A percentile compares a stretch with the other conserved stretches of the same genome.
Evolutionary conservation across 2,113 vertebrate genomes (phyloP).

Genomic region (Cynopterus brachyotis): DNA sequence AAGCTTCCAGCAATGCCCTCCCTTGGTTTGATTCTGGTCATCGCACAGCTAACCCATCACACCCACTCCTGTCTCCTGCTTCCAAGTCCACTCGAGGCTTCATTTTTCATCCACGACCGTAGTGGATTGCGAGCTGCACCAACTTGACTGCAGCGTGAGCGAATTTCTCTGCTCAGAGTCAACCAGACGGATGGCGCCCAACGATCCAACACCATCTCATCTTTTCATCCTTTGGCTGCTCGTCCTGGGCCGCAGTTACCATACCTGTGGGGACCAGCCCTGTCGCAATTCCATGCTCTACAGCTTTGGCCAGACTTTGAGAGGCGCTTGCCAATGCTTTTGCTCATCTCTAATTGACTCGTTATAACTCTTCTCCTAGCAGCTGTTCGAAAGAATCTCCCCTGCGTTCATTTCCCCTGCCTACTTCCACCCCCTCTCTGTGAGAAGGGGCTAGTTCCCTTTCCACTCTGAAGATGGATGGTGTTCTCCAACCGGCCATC

Average conservation of each 20-base stretch:
- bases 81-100: neutral
- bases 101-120: neutral
- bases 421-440: neutral
- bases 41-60: no score
- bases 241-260: no score
- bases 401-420: neutral
- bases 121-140: no score
- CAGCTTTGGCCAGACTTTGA: neutral
- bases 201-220: no score
- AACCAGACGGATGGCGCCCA: neutral
- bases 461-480: neutral
- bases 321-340: neutral
- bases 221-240: neutral
- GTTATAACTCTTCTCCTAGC: neutral
- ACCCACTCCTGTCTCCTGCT: fast-evolving
- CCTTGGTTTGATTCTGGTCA: neutral
- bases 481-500: neutral
- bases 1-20: fast-evolving
- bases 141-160: neutral
- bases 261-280: no score
- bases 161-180: no score
- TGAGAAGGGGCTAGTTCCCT: neutral
- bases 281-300: neutral
- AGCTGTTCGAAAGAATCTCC: neutral
- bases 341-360: neutral